Evolutionary conservation across 2,797 vertebrate genomes (phyloP).

Genomic region (Meriones psammophilus): DNA sequence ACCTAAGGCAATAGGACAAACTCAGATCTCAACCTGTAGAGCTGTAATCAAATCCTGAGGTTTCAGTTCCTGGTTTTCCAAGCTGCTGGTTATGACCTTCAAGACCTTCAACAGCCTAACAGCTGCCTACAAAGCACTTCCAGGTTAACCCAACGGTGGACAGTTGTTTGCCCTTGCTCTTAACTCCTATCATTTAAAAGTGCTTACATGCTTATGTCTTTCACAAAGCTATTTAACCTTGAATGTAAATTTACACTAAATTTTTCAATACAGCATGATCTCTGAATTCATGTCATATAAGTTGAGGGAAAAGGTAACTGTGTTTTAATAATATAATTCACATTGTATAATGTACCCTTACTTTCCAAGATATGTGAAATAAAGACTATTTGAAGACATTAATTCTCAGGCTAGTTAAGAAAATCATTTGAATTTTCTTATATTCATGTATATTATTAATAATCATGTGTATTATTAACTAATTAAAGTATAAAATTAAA

Average conservation of each 20-base stretch:
- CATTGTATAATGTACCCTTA: conserved; percentile 42
- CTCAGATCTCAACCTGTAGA: neutral
- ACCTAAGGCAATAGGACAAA: neutral
- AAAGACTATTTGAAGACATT: conserved; percentile 1
- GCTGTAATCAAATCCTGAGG: neutral
- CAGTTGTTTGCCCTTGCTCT: neutral
- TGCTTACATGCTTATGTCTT: neutral
- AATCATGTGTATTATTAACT: conserved; percentile 1
- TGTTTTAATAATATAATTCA: neutral
- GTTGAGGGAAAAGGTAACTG: conserved; percentile 32
- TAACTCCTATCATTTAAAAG: conserved; percentile 31
- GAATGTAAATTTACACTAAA: conserved; percentile 69
- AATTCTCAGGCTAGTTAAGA: neutral
- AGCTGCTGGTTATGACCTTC: neutral
- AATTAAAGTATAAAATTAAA: neutral
- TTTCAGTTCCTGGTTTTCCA: neutral
- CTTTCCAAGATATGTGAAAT: neutral
- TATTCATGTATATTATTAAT: no score
- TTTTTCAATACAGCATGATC: conserved; percentile 40
- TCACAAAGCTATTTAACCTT: conserved; percentile 33
- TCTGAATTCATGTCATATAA: conserved; percentile 68
- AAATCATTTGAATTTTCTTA: neutral
- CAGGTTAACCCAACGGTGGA: no score
- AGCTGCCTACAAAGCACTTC: no score
- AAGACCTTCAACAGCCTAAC: no score